Percentiles rank a stretch among this genome's conserved stretches.
Conservation (phyloP, 2,113 vertebrate genomes). For the Ivindomyrus marchei region DNA sequence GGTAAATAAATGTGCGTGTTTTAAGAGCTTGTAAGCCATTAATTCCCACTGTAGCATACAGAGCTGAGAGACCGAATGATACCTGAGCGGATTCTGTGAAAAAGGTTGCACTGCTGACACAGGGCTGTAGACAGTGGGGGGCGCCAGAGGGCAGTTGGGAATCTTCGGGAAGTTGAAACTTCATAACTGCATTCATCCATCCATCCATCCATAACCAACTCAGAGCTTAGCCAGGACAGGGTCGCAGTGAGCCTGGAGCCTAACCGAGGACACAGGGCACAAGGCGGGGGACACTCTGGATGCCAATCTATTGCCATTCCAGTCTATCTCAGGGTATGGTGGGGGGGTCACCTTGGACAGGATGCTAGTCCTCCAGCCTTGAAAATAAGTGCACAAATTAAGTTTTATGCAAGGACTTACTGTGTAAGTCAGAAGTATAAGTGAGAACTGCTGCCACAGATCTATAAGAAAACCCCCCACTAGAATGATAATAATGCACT, state of each 20-base stretch:
- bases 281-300: not conserved
- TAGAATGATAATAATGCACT: conserved; percentile 1
- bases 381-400: not conserved
- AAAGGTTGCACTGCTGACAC: not conserved
- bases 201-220: not conserved
- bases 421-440: not conserved
- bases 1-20: not conserved
- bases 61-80: not conserved
- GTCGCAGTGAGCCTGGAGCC: not conserved
- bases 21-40: no score
- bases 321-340: not conserved
- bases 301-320: not conserved
- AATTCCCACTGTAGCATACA: no score
- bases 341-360: not conserved
- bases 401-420: not conserved
- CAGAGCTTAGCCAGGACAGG: not conserved
- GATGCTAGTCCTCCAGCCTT: not conserved
- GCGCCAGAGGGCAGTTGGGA: not conserved
- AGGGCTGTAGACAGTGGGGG: not conserved
- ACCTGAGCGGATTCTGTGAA: not conserved
- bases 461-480: not conserved
- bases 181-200: not conserved
- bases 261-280: not conserved
- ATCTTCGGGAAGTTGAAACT: not conserved
- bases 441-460: not conserved